Base-by-base conservation (phyloP, 2,888 invertebrate species). In the Ichneumoninae sp. region DNA sequence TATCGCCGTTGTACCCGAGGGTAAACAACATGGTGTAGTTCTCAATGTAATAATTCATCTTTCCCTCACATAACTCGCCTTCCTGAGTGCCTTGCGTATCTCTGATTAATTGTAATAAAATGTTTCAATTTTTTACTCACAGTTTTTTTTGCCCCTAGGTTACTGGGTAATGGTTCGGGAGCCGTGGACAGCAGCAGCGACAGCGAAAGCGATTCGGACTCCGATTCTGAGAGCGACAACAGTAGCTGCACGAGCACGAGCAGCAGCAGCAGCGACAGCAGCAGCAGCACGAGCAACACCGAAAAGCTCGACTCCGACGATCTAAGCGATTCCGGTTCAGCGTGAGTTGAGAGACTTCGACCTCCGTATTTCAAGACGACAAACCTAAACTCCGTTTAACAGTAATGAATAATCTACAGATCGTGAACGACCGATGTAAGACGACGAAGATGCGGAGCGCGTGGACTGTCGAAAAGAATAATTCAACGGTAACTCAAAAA, bases 241-340 rank as follows among this genome's bases (percentile, higher is more conserved):
- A 88, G 87, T 79, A 87, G 81, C 33, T 84, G 84, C 26, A 80
- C 80, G n/a, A 86, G 74, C 19, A 66, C 40, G 3, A 84, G 71
- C 52, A 54, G 65, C 16, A 90, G 85, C 74, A 65, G 74, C 33
- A 90, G 86, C 60, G 84, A 70, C n/a, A 85, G 80, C 60, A 85
- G 83, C 8, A 86, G 84, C 16, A 87, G 87, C 2, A 89, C 81
- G 26, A 89, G 80, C 62, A 87, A 83, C 36, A 84, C 68, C 62
- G 76, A 85, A 2, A 82, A 82, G 70, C 83, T 92, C n/a, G 92
- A 92, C 78, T 92, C 92, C 1, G 92, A 93, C 54, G 91, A 93
- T 76, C 44, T 81, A 30, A 89, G 75, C 47, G 76, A 82, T 44
- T 76, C 76, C 36, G 79, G 62, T 47, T 76, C 75, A 26, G 44